Conservation (phyloP, 2,888 invertebrate genomes). For the Lissocephala sabroskyi region DNA sequence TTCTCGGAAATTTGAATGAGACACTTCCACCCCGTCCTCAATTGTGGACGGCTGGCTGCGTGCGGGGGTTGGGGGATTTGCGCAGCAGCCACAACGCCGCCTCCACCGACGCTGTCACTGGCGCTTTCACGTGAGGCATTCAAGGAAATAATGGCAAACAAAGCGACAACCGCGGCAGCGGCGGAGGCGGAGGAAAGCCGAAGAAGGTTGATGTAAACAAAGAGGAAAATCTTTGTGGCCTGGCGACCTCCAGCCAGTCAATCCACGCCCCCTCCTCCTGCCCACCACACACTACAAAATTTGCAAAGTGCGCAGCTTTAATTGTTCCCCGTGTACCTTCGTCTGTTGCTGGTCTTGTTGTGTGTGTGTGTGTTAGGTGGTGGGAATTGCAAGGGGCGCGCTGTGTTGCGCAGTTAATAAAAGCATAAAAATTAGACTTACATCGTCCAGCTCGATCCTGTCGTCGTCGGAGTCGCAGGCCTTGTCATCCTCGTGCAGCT, state of each 20-base stretch:
- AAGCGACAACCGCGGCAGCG: constrained; percentile 24
- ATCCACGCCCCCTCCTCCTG: background rate
- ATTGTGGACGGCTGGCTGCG: background rate
- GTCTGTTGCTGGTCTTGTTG: constrained; percentile 4
- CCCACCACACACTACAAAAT: background rate
- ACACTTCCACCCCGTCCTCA: constrained; percentile 16
- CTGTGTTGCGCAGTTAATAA: constrained; percentile 40
- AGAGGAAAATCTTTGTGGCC: constrained; percentile 26
- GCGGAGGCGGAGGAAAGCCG: no score
- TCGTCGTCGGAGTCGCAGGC: constrained; percentile 85
- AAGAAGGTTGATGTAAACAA: constrained; percentile 45
- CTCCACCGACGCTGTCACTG: background rate
- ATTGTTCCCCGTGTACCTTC: background rate
- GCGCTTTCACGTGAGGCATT: constrained; percentile 11
- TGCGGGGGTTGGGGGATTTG: constrained; percentile 29
- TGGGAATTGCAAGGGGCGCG: constrained; percentile 6
- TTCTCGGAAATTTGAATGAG: background rate
- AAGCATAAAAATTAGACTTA: constrained; percentile 73
- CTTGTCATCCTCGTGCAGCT: constrained; percentile 86
- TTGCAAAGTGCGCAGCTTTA: constrained; percentile 10
- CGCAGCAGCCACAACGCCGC: constrained; percentile 43
- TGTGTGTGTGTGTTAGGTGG: constrained; percentile 2
- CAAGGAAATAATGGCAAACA: constrained; percentile 25
- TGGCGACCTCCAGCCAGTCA: background rate
- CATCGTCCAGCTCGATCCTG: constrained; percentile 90